Conservation (phyloP, 1,140 invertebrate genomes). For the Drosophila repletoides region DNA sequence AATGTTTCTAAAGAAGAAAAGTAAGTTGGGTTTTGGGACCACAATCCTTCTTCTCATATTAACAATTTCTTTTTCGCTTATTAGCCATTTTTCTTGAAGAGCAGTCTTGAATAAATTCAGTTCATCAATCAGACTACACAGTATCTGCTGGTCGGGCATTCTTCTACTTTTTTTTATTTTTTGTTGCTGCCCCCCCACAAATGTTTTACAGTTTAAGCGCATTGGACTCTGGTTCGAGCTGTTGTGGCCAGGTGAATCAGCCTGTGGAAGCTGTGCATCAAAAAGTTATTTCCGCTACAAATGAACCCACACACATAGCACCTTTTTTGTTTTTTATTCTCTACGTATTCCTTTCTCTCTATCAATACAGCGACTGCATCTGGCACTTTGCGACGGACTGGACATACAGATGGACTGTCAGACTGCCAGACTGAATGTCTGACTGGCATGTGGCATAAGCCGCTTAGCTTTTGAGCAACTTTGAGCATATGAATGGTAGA, state of each 20-base stretch:
- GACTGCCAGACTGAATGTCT: conserved; percentile 21
- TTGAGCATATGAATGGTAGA: conserved; percentile 57
- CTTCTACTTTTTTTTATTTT: conserved; percentile 6
- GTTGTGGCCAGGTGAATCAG: conserved; percentile 61
- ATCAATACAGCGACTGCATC: conserved; percentile 50
- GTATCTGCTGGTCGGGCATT: too few relatives aligned
- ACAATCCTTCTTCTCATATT: too few relatives aligned
- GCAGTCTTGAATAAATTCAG: too few relatives aligned
- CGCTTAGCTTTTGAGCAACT: conserved; percentile 69
- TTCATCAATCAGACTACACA: too few relatives aligned
- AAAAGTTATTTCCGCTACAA: conserved; percentile 78
- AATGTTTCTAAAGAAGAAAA: too few relatives aligned
- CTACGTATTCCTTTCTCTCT: background rate
- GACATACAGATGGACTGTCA: background rate
- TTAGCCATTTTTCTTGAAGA: conserved; percentile 8
- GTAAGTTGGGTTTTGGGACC: too few relatives aligned
- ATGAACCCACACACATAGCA: conserved; percentile 49
- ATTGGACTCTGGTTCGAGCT: conserved; percentile 37
- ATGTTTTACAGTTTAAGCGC: conserved; percentile 68
- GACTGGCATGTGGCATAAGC: conserved; percentile 41
- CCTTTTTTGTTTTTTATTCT: conserved; percentile 7
- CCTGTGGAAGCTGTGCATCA: conserved; percentile 50
- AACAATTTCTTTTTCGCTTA: background rate
- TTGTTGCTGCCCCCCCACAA: conserved; percentile 8
- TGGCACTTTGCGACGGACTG: conserved; percentile 39